These are phyloP conservation scores for Rousettus madagascariensis DNA, from an alignment of 2,797 vertebrate genomes.

Conservation along the genomic window DNA sequence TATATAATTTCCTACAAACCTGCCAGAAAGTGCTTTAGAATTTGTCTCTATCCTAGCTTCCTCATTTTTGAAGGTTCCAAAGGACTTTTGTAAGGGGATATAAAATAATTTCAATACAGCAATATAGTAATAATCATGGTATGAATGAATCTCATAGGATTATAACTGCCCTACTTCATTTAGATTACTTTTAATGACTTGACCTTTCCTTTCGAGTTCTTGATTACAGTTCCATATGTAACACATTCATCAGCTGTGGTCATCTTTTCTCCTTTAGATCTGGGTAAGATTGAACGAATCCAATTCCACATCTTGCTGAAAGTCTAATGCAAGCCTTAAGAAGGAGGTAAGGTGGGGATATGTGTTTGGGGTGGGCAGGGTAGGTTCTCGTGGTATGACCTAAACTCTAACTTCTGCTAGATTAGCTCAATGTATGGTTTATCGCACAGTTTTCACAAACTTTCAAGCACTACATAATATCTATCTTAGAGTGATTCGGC, in stretches of 20 bases:
- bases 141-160: background rate
- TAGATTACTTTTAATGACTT: constrained; percentile 18
- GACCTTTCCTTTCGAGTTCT: background rate
- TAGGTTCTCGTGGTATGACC: background rate
- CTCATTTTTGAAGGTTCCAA: background rate
- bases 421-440: background rate
- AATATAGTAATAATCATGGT: background rate
- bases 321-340: background rate
- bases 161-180: constrained; percentile 11
- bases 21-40: background rate
- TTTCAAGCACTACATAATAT: background rate
- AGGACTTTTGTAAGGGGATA: background rate
- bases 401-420: background rate
- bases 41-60: background rate
- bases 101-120: constrained; percentile 15
- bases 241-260: background rate
- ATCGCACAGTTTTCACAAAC: background rate
- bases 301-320: background rate
- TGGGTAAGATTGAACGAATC: background rate
- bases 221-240: background rate
- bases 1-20: background rate
- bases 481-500: background rate
- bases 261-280: background rate
- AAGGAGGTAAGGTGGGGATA: background rate
- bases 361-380: background rate